Conservation (phyloP, 2,888 invertebrate genomes). For the Volucella inflata region DNA sequence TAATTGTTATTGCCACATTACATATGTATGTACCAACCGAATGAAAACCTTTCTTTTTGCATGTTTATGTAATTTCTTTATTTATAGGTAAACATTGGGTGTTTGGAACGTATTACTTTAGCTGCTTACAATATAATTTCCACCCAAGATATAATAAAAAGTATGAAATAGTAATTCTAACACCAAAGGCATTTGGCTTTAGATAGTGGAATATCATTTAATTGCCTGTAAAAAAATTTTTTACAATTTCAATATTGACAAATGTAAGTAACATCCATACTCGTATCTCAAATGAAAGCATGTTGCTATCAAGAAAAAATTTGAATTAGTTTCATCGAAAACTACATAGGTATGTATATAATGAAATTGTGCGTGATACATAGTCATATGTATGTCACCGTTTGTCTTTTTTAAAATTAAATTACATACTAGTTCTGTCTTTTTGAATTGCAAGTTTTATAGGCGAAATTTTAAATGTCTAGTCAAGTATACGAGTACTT, state of each 20-base stretch:
- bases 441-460: neutral
- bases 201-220: slow-evolving; percentile 48
- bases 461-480: neutral
- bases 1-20: too few species aligned
- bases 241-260: slow-evolving; percentile 19
- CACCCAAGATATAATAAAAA: slow-evolving; percentile 20
- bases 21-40: neutral
- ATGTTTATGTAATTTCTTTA: slow-evolving; percentile 28
- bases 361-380: slow-evolving; percentile 23
- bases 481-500: neutral
- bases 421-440: slow-evolving; percentile 4
- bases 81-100: slow-evolving; percentile 31
- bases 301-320: slow-evolving; percentile 9
- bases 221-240: slow-evolving; percentile 41
- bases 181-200: slow-evolving; percentile 32
- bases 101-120: slow-evolving; percentile 49
- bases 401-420: slow-evolving; percentile 24
- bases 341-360: neutral
- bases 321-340: slow-evolving; percentile 11
- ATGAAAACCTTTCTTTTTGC: neutral
- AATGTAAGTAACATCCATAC: slow-evolving; percentile 26
- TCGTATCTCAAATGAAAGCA: slow-evolving; percentile 11
- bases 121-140: slow-evolving; percentile 49
- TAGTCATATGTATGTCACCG: neutral
- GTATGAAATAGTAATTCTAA: slow-evolving; percentile 27